Evolutionary conservation across 23 tunicate species (phyloP), one percentile per base, ranked within the genome.

Genomic region (Oikopleura dioica): DNA sequence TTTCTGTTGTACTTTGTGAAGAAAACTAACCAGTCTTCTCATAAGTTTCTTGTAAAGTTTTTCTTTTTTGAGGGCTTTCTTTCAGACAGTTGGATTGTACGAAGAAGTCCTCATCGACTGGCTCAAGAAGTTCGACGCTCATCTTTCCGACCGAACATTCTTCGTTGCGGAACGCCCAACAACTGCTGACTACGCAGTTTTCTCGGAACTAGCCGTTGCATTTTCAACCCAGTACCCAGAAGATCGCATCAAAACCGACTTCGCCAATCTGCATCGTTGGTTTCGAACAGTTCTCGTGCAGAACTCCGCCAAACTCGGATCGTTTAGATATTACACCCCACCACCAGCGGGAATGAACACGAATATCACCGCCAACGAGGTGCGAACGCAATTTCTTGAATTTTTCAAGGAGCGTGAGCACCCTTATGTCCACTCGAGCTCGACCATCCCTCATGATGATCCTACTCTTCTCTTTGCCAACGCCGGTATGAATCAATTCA

Each of bases 401-500:
- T 88, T 84, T 75, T 88, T 87, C 58, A 75, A 59, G 31, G 59
- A 78, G 76, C 81, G 68, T 69, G 80, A 82, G 2, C 92, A 85
- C 67, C 29, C 79, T 35, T 85, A 85, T 38, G 78, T 85, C 35
- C 92, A 85, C 51, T 85, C 92, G 36, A 81, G 85, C 28, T 44
- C 82, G 31, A 85, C 92, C 0, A 85, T 85, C 63, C 92, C 92
- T 5, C 68, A 78, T n/a, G 85, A 85, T 76, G 92, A 85, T 68
- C 92, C 92, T 31, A 85, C 92, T 35, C 37, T 85, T 36, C 81
- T 85, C 16, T 85, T 85, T 36, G 69, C 92, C 28, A 85, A 85
- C 77, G 92, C 92, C 35, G 92, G 92, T 4, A 85, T 85, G 92
- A 85, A 85, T 68, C 92, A 85, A 79, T 85, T 78, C 78, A 85